These are phyloP conservation scores for Digitonthophagus gazella DNA, from an alignment of 2,888 invertebrate species.

Conservation along the genomic window DNA sequence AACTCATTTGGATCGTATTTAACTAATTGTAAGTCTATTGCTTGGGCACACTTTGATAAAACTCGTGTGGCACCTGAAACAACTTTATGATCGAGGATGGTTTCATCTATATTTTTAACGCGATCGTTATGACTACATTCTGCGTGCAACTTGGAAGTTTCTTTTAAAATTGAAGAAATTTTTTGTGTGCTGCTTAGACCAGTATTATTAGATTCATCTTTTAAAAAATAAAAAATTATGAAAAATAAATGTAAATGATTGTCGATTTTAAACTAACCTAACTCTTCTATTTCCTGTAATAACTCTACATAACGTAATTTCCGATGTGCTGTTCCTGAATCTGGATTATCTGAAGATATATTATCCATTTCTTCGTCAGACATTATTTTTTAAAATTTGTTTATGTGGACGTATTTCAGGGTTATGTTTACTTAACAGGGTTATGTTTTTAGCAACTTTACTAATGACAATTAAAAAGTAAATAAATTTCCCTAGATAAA, in stretches of 20 bases:
- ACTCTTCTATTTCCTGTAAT: background rate
- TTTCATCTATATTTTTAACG: conserved; percentile 45
- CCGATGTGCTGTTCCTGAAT: background rate
- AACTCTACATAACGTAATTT: background rate
- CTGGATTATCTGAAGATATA: background rate
- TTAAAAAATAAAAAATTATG: too few relatives aligned
- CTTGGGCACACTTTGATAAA: conserved; percentile 43
- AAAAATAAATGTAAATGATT: too few relatives aligned
- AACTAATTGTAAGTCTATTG: conserved; percentile 49
- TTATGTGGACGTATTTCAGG: too few relatives aligned
- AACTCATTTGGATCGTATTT: conserved; percentile 55
- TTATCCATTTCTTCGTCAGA: background rate
- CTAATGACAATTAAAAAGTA: too few relatives aligned
- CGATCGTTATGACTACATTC: conserved; percentile 39
- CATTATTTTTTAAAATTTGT: background rate
- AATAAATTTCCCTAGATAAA: too few relatives aligned
- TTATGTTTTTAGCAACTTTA: too few relatives aligned
- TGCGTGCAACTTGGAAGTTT: conserved; percentile 40
- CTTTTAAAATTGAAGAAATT: conserved; percentile 40
- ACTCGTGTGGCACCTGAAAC: conserved; percentile 44
- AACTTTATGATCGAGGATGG: conserved; percentile 43
- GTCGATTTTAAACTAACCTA: too few relatives aligned
- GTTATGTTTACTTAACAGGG: too few relatives aligned
- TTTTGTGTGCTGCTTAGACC: conserved; percentile 34
- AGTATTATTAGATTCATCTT: background rate